Base-by-base conservation (phyloP, 2,888 invertebrate species). In the Aquatica leii region DNA sequence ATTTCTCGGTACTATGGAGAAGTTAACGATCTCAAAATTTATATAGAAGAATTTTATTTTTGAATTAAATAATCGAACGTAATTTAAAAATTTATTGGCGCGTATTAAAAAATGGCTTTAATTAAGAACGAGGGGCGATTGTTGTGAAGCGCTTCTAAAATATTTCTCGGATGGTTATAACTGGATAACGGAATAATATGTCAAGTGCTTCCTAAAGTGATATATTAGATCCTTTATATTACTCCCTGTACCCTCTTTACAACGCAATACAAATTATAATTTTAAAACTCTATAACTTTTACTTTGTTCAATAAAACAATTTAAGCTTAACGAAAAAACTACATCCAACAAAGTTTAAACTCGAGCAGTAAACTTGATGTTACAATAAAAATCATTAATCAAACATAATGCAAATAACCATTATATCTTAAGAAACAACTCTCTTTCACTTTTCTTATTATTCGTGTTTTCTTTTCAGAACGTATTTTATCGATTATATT, bases 101-200 rank as follows among this genome's bases (percentile, higher is more conserved):
- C 43, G 15, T 43, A 43, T 40, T 40, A 40, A 40, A 31, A 40
- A 40, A 40, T 40, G 40, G 40, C n/a, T 15, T 43, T 43, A 5
- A 43, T 43, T 43, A 43, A 14, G 3, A 15, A 43, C n/a, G 12
- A 3, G 15, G 15, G 15, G 15, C 15, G 15, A 15, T 15, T 43
- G 9, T 40, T 43, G 15, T 43, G 12, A 43, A 43, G 15, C 43
- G 43, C 14, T 43, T 43, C 15, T 15, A 43, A 12, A 37, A 43
- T 43, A 15, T 43, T 43, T 43, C 43, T 18, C 24, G 24, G 24
- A 4, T 43, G 14, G 43, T 14, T 14, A 43, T 43, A 43, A 40
- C 40, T 40, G 43, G 18, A 43, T 43, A 43, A 43, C 15, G 15
- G 43, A 43, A 43, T 43, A 18, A 18, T 37, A 37, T 37, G 18